phyloP scores from a whole-genome alignment of 2,888 invertebrate species.

The Eucriotettix oculatus region DNA sequence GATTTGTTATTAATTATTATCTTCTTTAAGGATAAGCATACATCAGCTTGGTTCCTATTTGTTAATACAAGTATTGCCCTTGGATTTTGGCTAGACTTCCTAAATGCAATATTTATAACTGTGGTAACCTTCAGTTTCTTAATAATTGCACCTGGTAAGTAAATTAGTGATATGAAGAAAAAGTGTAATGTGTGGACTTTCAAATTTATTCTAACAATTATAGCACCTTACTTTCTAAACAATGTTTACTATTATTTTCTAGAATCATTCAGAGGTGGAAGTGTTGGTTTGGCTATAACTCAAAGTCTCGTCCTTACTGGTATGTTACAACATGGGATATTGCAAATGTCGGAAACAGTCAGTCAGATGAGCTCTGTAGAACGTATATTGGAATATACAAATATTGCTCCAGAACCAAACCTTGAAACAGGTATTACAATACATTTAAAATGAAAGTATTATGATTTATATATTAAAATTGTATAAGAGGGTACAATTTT shows the following conservation, averaged over 20 bases:
- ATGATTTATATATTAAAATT: too few relatives aligned
- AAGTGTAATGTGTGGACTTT: too few relatives aligned
- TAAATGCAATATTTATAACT: constrained; percentile 49
- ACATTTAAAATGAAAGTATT: too few relatives aligned
- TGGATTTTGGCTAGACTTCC: constrained; percentile 54
- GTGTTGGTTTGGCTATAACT: constrained; percentile 55
- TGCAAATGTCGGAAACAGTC: constrained; percentile 60
- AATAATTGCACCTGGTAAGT: constrained; percentile 1
- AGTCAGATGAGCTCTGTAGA: constrained; percentile 70
- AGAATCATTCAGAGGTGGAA: constrained; percentile 32
- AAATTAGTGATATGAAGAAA: neutral
- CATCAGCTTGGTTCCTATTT: constrained; percentile 50
- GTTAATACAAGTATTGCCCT: constrained; percentile 47
- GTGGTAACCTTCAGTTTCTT: constrained; percentile 46
- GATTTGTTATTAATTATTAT: neutral
- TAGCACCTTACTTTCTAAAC: neutral
- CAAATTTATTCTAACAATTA: neutral
- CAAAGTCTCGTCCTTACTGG: constrained; percentile 57
- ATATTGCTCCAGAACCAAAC: constrained; percentile 51
- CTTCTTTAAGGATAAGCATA: constrained; percentile 41
- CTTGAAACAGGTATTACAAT: constrained; percentile 35
- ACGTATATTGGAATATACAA: constrained; percentile 60
- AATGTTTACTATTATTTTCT: neutral
- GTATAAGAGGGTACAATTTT: too few relatives aligned
- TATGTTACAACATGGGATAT: constrained; percentile 65